Percentiles rank a stretch among this genome's conserved stretches.
Evolutionary conservation across 2,797 vertebrate species (phyloP).

Genomic region (Pogonophryne albipinna): DNA sequence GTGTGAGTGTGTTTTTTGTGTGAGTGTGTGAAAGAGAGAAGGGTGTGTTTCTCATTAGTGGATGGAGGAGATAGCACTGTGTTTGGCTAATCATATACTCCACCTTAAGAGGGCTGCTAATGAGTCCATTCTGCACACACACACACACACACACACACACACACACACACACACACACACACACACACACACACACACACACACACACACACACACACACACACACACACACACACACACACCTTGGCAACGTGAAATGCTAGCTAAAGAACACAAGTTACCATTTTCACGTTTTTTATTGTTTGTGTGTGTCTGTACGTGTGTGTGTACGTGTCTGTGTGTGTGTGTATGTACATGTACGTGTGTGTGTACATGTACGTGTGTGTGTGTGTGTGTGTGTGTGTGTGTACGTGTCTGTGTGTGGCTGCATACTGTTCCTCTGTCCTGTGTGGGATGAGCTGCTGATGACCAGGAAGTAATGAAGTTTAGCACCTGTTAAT

Average conservation of each 20-base stretch:
- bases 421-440: slow-evolving; percentile 21
- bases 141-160: neutral
- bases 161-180: neutral
- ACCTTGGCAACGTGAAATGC: neutral
- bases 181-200: too few species aligned
- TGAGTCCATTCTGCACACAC: slow-evolving; percentile 16
- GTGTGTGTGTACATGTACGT: neutral
- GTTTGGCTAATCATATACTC: slow-evolving; percentile 21
- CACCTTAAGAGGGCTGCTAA: slow-evolving; percentile 29
- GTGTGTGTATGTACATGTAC: too few species aligned
- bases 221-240: neutral
- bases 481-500: slow-evolving; percentile 76
- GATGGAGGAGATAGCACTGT: slow-evolving; percentile 8
- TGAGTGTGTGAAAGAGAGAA: neutral
- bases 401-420: too few species aligned
- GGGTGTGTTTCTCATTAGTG: slow-evolving; percentile 29
- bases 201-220: neutral
- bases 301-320: neutral
- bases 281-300: slow-evolving; percentile 36
- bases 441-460: slow-evolving; percentile 53
- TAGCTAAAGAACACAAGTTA: slow-evolving; percentile 12
- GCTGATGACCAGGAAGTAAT: slow-evolving; percentile 72
- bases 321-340: too few species aligned
- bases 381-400: too few species aligned
- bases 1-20: too few species aligned